Evolutionary conservation across 2,797 vertebrate genomes (phyloP), one percentile per base, ranked within the genome.

Genomic region (Sphenodon punctatus): DNA sequence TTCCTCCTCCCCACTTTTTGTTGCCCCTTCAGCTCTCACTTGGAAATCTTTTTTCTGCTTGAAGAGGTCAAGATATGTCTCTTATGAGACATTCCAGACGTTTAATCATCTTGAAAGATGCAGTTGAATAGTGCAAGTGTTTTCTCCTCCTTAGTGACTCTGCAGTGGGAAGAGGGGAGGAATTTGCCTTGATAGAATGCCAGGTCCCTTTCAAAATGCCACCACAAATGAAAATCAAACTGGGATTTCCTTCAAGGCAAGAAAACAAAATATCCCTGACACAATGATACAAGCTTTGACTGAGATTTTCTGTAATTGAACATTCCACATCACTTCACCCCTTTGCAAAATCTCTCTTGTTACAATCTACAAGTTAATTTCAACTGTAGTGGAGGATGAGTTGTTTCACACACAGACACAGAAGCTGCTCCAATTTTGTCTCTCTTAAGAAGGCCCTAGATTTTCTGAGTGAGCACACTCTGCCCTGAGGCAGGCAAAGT

Each of bases 281-380:
- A 73, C 8, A 5, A n/a, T 82, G 45, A 45, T 43, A 16, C n/a
- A 41, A 48, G 23, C 32, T 80, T 82, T 19, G 25, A 59, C 51
- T 66, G 78, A 80, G 78, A 59, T 46, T 71, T 19, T 59, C n/a
- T 0, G 2, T 89, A 87, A 89, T 60, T 84, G 69, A 73, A 80
- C 67, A 81, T 89, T 92, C 75, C 76, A 49, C 56, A 61, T 71
- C 59, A 56, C 63, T 92, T 89, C 88, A 78, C 64, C 41, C 30
- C 15, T 64, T 78, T 66, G 15, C 61, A 72, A 64, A 78, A 38
- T 43, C 60, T 79, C 63, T 30, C 34, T 88, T 74, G n/a, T 72
- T 75, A 51, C 10, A 39, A 19, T 81, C 88, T 78, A 61, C 19
- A n/a, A 39, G 19, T 61, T 65, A 63, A 64, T 78, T 86, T 75